Conservation (phyloP, 2,888 invertebrate species). For the Lepidocyrtoides sp. region DNA sequence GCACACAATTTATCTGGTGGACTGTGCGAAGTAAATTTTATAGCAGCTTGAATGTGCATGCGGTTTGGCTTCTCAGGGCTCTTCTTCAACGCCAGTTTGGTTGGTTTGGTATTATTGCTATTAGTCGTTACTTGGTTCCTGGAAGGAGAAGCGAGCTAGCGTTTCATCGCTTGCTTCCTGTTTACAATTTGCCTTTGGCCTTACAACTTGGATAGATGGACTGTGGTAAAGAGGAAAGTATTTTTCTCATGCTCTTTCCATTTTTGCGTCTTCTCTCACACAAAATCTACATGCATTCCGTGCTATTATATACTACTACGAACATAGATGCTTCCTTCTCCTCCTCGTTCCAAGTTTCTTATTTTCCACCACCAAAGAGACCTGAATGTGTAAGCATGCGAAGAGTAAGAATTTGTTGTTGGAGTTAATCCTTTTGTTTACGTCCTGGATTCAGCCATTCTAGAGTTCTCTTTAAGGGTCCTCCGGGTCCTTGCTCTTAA, state of each 20-base stretch:
- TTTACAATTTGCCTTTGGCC: neutral
- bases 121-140: conserved; percentile 7
- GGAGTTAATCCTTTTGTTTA: conserved; percentile 12
- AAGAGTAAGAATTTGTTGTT: conserved; percentile 43
- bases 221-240: neutral
- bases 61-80: conserved; percentile 24
- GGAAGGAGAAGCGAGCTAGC: neutral
- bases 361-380: neutral
- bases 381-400: conserved; percentile 39
- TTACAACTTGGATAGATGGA: neutral
- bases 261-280: neutral
- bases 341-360: neutral
- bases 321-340: neutral
- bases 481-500: conserved; percentile 58
- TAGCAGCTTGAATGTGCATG: conserved; percentile 31
- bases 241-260: neutral
- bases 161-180: conserved; percentile 7
- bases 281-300: too few species aligned
- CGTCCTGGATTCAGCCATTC: conserved; percentile 1
- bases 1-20: conserved; percentile 53
- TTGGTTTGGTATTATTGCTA: neutral
- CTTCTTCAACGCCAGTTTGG: neutral
- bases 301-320: neutral
- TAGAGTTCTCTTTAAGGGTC: conserved; percentile 6
- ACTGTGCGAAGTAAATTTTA: conserved; percentile 20